Evolutionary conservation across 37 sponge, comb jelly and placozoan species (phyloP).

Genomic region (Beroe forskalii): DNA sequence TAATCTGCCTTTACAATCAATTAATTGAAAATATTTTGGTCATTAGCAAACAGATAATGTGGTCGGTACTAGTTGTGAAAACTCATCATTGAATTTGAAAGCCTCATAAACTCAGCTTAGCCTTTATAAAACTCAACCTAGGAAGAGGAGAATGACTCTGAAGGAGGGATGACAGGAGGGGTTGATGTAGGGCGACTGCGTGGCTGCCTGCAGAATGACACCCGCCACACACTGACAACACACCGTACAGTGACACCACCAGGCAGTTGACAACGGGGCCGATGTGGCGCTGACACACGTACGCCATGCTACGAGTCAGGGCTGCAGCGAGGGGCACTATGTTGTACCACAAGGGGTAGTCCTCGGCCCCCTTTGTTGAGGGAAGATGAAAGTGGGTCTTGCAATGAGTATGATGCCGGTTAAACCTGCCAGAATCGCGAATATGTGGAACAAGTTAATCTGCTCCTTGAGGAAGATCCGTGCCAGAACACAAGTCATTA

Average conservation of each 20-base stretch:
- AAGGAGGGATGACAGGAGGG: no score
- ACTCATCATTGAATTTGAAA: no score
- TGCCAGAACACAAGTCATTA: not conserved
- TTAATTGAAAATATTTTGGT: no score
- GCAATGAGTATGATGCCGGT: not conserved
- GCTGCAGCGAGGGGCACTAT: not conserved
- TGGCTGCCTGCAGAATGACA: not conserved
- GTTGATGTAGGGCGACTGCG: not conserved
- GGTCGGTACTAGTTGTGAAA: no score
- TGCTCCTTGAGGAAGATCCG: constrained; percentile 46
- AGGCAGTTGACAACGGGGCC: not conserved
- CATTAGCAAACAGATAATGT: no score
- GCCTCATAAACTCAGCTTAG: no score
- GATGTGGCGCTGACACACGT: not conserved
- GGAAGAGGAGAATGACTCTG: no score
- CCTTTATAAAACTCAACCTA: no score
- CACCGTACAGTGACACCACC: not conserved
- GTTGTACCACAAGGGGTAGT: not conserved
- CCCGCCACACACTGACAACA: not conserved
- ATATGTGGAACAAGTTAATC: no score
- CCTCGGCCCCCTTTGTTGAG: not conserved
- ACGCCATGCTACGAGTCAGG: not conserved
- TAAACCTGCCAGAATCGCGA: no score
- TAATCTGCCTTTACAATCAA: no score
- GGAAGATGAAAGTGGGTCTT: not conserved